Conservation (phyloP, 1,140 invertebrate genomes). For the Polypedilum pembai region DNA sequence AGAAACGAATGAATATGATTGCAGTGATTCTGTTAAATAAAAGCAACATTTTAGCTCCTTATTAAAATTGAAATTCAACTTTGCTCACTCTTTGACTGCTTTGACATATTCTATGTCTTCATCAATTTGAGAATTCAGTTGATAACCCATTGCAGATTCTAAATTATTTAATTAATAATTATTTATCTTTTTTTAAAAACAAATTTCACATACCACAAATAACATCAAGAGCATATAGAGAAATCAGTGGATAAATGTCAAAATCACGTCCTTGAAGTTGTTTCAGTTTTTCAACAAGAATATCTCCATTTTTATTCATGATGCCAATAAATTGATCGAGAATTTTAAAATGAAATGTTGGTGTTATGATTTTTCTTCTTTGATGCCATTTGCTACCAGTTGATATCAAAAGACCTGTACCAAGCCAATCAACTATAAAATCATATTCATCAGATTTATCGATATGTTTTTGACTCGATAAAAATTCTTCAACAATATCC, state of each 20-base stretch:
- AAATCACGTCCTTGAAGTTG: constrained; percentile 41
- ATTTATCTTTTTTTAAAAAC: neutral
- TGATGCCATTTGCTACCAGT: constrained; percentile 55
- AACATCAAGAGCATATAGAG: constrained; percentile 66
- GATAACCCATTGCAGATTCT: constrained; percentile 80
- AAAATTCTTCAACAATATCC: neutral
- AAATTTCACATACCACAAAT: constrained; percentile 59
- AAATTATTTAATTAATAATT: constrained; percentile 35
- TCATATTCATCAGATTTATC: constrained; percentile 40
- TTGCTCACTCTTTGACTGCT: constrained; percentile 56
- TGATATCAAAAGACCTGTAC: constrained; percentile 43
- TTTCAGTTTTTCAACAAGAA: constrained; percentile 48
- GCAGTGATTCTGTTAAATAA: neutral
- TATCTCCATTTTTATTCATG: constrained; percentile 60
- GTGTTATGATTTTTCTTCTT: constrained; percentile 63
- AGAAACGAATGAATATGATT: neutral
- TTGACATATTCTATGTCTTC: constrained; percentile 63
- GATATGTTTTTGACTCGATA: neutral
- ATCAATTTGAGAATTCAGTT: constrained; percentile 63
- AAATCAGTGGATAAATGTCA: constrained; percentile 58
- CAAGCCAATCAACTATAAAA: constrained; percentile 43
- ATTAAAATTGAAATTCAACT: constrained; percentile 26
- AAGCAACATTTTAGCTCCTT: too few relatives aligned
- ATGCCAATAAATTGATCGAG: constrained; percentile 62
- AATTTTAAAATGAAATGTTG: constrained; percentile 70